Base-by-base conservation (phyloP, 2,113 vertebrate species). In the Oostethus manadensis region DNA sequence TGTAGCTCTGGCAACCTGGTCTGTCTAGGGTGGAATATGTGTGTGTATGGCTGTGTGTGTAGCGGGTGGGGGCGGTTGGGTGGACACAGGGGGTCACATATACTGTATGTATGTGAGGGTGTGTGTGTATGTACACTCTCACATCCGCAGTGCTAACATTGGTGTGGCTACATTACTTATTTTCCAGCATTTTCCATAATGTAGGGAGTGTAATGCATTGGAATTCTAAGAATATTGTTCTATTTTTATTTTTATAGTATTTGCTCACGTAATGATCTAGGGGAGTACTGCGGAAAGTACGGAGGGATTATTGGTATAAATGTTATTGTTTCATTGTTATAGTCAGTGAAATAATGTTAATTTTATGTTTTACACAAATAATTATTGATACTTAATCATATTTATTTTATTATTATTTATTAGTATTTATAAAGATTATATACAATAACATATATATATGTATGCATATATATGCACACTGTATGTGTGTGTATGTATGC, bases 1-100 rank as follows among this genome's bases (percentile, higher is more conserved):
- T 91, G 92, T 91, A 91, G 89, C 87, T 76, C 78, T 91, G 91
- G 66, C 62, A 90, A 93, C 90, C 80, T 91, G 90, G 89, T 74
- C 84, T 89, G 72, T 88, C 91, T 88, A 89, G 87, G 88, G 78
- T 82, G 86, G 90, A 89, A 86, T 88, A 90, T 54, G 71, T 76
- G 71, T 80, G 71, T 69, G 80, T 56, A 54, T 45, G 5, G 8
- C 29, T 3, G 54, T 22, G 56, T 11, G 14, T 26, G 13, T 13
- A 50, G 21, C 18, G 1, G 46, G 16, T 17, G 46, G 17, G 46
- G 3, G 46, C 18, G 46, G 38, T 40, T 40, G 38, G 38, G 38
- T 40, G 38, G 38, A 40, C 38, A 40, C 38, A 13, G 48, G 48
- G 48, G 48, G 48, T 50, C 48, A 50, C n/a, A 40, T 40, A 40